These are phyloP conservation scores for Galaxias olidus DNA, from an alignment of 2,797 vertebrate species.

Conservation along the genomic window DNA sequence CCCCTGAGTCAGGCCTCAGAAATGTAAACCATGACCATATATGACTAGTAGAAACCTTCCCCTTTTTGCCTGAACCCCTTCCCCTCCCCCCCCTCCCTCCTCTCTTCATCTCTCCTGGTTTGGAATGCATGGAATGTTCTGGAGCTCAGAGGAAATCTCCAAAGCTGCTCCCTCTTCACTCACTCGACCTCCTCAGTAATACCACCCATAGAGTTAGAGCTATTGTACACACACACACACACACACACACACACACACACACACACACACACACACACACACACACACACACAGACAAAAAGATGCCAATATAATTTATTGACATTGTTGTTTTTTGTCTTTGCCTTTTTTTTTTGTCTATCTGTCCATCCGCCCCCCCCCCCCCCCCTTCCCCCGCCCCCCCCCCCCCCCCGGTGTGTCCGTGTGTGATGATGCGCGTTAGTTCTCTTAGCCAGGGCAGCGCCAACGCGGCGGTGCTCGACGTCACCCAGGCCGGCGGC, in stretches of 20 bases:
- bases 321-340: slow-evolving; percentile 36
- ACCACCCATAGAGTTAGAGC: slow-evolving; percentile 24
- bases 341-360: slow-evolving; percentile 3
- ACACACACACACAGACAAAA: slow-evolving; percentile 6
- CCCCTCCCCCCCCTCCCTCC: slow-evolving; percentile 58
- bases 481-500: slow-evolving; percentile 91
- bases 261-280: background rate
- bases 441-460: slow-evolving; percentile 99
- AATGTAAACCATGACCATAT: slow-evolving; percentile 66
- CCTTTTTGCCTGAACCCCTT: slow-evolving; percentile 48
- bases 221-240: background rate
- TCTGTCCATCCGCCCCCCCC: background rate
- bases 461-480: slow-evolving; percentile 88
- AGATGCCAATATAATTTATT: slow-evolving; percentile 1
- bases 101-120: slow-evolving; percentile 58
- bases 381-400: slow-evolving; percentile 16
- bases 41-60: slow-evolving; percentile 21
- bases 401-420: slow-evolving; percentile 19
- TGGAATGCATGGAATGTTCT: slow-evolving; percentile 84
- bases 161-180: slow-evolving; percentile 62
- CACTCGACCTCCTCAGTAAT: slow-evolving; percentile 31
- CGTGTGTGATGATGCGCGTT: slow-evolving; percentile 22
- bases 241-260: background rate
- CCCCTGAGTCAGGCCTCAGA: slow-evolving; percentile 62
- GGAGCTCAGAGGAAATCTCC: slow-evolving; percentile 68